Evolutionary conservation across 2,888 invertebrate species (phyloP).

Genomic region (Tethea ocularis): DNA sequence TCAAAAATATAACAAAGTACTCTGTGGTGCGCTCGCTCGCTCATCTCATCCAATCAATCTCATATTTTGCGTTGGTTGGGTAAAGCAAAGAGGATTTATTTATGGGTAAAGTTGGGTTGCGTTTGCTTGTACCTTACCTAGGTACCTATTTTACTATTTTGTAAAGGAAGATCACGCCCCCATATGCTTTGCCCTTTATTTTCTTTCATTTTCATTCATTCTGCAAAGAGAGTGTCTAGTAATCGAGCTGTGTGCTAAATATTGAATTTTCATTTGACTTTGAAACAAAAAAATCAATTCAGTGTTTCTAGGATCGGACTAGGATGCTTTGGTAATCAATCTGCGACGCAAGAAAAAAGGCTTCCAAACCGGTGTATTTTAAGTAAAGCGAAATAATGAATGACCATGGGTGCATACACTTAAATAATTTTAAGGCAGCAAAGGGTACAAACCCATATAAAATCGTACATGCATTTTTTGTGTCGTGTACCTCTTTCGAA

Average conservation of each 20-base stretch:
- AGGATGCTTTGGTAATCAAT: constrained; percentile 37
- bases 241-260: not conserved
- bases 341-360: constrained; percentile 22
- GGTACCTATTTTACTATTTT: too few relatives aligned
- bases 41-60: too few relatives aligned
- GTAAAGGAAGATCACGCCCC: too few relatives aligned
- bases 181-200: too few relatives aligned
- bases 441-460: constrained; percentile 89
- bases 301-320: constrained; percentile 34
- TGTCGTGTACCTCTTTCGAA: constrained; percentile 91
- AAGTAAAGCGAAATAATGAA: constrained; percentile 78
- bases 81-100: too few relatives aligned
- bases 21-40: too few relatives aligned
- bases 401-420: constrained; percentile 90
- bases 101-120: too few relatives aligned
- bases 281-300: constrained; percentile 4
- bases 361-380: constrained; percentile 49
- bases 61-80: too few relatives aligned
- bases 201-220: too few relatives aligned
- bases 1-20: too few relatives aligned
- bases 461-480: constrained; percentile 94
- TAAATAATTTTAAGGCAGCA: constrained; percentile 90
- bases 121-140: too few relatives aligned
- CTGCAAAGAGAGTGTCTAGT: too few relatives aligned
- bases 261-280: not conserved